Evolutionary conservation across 2,797 vertebrate species (phyloP).

Genomic region (Setipinna tenuifilis): DNA sequence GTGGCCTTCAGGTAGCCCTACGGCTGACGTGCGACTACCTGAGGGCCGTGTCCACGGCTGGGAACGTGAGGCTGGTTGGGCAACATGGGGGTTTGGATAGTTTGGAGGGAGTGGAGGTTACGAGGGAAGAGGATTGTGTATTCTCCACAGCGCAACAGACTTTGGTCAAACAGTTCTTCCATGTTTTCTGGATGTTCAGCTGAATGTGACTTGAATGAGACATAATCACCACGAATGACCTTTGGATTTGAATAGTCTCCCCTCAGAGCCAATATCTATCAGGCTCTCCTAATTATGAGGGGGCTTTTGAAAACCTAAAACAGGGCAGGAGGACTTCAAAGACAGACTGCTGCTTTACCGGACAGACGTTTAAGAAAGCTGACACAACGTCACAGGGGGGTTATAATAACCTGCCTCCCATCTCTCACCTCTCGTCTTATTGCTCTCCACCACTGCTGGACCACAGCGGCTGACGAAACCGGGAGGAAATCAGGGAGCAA

Average conservation of each 20-base stretch:
- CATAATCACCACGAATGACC: neutral
- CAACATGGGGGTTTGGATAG: neutral
- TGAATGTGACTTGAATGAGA: conserved; percentile 4
- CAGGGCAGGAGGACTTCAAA: too few species aligned
- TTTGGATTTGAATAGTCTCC: neutral
- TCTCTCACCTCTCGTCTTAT: neutral
- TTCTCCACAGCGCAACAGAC: neutral
- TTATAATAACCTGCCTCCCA: neutral
- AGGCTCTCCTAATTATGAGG: neutral
- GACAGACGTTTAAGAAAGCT: neutral
- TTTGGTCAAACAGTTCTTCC: neutral
- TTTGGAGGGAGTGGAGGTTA: neutral
- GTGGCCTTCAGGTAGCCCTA: neutral
- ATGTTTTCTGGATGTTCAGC: neutral
- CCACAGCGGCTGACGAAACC: conserved; percentile 21
- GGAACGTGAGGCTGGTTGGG: neutral
- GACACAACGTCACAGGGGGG: neutral
- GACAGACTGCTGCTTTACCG: neutral
- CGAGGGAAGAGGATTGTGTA: neutral
- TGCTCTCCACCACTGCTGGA: neutral
- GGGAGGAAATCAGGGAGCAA: too few species aligned
- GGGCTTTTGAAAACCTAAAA: neutral
- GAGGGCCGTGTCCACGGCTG: neutral
- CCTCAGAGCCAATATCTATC: neutral
- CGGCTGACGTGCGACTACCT: neutral